Percentiles rank a stretch among this genome's conserved stretches.
Conservation (phyloP, 2,888 invertebrate genomes). For the Acanthosepion pharaonis region DNA sequence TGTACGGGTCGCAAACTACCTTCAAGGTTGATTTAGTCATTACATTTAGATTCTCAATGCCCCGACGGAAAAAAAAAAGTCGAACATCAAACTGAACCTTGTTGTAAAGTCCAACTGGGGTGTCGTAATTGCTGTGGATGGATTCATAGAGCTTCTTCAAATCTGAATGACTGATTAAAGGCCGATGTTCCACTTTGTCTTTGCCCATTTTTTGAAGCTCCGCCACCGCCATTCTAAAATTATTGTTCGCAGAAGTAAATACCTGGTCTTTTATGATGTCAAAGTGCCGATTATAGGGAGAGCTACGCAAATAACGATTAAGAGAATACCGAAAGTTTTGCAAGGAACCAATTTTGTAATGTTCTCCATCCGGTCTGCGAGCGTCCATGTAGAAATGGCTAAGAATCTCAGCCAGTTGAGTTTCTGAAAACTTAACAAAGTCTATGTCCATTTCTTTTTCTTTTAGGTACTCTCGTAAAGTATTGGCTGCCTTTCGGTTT, state of each 20-base stretch:
- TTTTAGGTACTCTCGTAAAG: constrained; percentile 36
- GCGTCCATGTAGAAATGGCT: constrained; percentile 36
- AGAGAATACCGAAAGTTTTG: constrained; percentile 43
- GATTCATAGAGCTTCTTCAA: constrained; percentile 47
- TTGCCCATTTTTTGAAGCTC: constrained; percentile 51
- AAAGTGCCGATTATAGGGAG: constrained; percentile 42
- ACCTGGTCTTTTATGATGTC: constrained; percentile 47
- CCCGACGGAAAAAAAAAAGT: constrained; percentile 51
- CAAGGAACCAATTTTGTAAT: constrained; percentile 24
- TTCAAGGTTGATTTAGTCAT: constrained; percentile 50
- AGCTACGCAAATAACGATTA: constrained; percentile 40
- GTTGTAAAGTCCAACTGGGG: constrained; percentile 50
- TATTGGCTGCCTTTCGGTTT: constrained; percentile 24
- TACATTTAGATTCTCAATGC: constrained; percentile 49
- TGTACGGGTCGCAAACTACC: constrained; percentile 47
- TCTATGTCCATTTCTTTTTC: constrained; percentile 8
- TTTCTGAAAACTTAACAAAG: background rate
- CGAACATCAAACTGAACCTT: constrained; percentile 53
- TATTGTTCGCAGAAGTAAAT: constrained; percentile 50
- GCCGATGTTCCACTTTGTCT: constrained; percentile 48
- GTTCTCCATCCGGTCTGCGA: constrained; percentile 36
- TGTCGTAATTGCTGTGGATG: constrained; percentile 42
- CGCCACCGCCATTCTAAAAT: constrained; percentile 48
- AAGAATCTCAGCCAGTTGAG: background rate
- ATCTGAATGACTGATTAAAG: constrained; percentile 48